Evolutionary conservation across 92 coral and sea anemone species (phyloP), one percentile per base, ranked within the genome.

Genomic region (Pocillopora meandrina): DNA sequence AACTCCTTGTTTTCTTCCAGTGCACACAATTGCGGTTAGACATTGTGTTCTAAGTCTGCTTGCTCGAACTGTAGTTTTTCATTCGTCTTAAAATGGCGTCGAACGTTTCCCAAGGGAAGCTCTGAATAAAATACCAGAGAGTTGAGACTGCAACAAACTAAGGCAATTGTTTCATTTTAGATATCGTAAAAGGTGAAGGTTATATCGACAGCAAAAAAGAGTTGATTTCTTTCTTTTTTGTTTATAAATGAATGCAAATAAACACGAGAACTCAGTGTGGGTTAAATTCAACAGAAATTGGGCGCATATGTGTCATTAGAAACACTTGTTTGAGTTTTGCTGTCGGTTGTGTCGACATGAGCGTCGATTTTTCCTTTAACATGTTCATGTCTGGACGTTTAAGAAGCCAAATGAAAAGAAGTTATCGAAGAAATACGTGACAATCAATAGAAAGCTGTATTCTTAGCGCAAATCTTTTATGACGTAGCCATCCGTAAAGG

Each of bases 181-280:
- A 75, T 58, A 57, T 75, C 59, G 20, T 33, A 26, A 26, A 7
- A 58, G 20, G 62, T 3, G 26, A 15, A 58, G 23, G 55, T 36
- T 16, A 36, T 42, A 3, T 42, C 52, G 52, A 42, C 52, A 42
- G 52, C 52, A 3, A 7, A 20, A 70, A 3, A 20, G 74, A 65
- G 56, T 70, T 70, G 65, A 31, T 75, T 13, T 75, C 42, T 75
- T 33, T 65, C 36, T 57, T 2, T 9, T 33, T 56, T 75, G 62
- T 74, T 56, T 74, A 26, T 57, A 56, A 75, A 56, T 33, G 19
- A 75, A 75, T 21, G 65, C 79, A 75, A 75, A 75, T 59, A 70
- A 70, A 70, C 74, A 70, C n/a, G 33, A 70, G n/a, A 70, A 21
- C 74, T 70, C 74, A 36, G 74, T 70, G 74, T 70, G 74, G 74